Base-by-base conservation (phyloP, 2,888 invertebrate genomes). In the Epirrita christyi region DNA sequence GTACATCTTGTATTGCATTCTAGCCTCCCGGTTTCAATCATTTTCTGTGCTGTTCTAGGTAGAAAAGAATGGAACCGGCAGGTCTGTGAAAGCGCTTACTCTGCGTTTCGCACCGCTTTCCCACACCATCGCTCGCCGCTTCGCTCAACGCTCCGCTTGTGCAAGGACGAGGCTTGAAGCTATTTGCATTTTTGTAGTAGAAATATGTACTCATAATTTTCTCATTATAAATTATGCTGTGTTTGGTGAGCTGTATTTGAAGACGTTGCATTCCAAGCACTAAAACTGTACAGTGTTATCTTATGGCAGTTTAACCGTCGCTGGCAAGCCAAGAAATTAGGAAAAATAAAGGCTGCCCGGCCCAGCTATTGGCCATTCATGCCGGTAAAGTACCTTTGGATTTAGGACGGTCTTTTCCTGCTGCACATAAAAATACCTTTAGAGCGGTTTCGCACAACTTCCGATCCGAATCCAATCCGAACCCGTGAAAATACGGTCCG, bases 81-180 rank as follows among this genome's bases (percentile, higher is more conserved):
- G n/a, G n/a, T n/a, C n/a, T n/a, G n/a, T n/a, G n/a, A n/a, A n/a
- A n/a, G n/a, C n/a, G n/a, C n/a, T n/a, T n/a, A n/a, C 14, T 34
- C 9, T 9, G 21, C 21, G 21, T 7, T 34, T 2, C 42, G 38
- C 29, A 14, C 15, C 36, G 15, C 34, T 34, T 5, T 36, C 10
- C 29, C 28, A 10, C 36, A 27, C 32, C 45, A 44, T 37, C 34
- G 44, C 45, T 50, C 21, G 6, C 32, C 55, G 49, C 48, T 40
- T 10, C 55, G 49, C 54, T 55, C 50, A 55, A 59, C 54, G 59
- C 59, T 55, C 51, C 55, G 59, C 59, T 59, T 55, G 59, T 59
- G 54, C 59, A 46, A 54, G 36, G 34, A 55, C 42, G 55, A 51
- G 59, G 55, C 59, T 48, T 51, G 4, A 55, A 51, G 54, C 50